Base-by-base conservation (phyloP, 2,113 vertebrate species). In the Pangasianodon hypophthalmus region DNA sequence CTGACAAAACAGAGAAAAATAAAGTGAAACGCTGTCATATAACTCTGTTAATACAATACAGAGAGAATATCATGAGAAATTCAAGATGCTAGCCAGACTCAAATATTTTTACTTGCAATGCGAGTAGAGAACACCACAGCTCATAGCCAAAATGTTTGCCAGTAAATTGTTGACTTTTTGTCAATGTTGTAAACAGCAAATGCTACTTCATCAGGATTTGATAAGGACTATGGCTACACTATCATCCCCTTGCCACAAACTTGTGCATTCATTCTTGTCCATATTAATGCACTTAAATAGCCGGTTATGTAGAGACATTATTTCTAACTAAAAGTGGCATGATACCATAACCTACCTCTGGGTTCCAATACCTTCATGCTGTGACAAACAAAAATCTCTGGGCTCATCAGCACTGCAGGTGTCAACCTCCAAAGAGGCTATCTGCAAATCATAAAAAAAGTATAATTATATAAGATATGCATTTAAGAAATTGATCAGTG, bases 341-440 rank as follows among this genome's bases (percentile, higher is more conserved):
- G 7, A 58, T 48, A 58, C 32, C 4, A 58, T 60, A 69, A 48
- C 67, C 26, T 93, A 96, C 96, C 95, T 95, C 83, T 96, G 93
- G 56, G 89, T 94, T 84, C 91, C 92, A 48, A 85, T 88, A 75
- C 93, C 94, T 73, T 94, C 93, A 87, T 87, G 94, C 29, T 90
- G 93, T 83, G 93, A 92, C 88, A 93, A 95, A 91, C 96, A 96
- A 90, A 95, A 95, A 84, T 93, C 93, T 62, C 81, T 87, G 13
- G 88, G 92, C 48, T 93, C 92, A 85, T 92, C 82, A 86, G 92
- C 90, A 37, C 94, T 94, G 88, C 96, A 96, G 91, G 93, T 95
- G 92, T 96, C 96, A 92, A 96, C 94, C 82, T 95, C 91, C 84
- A 96, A 77, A 88, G 95, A 96, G 19, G 94, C 95, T 85, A 94